Evolutionary conservation across 2,113 vertebrate species (phyloP), one percentile per base, ranked within the genome.

Genomic region (Chauna torquata): DNA sequence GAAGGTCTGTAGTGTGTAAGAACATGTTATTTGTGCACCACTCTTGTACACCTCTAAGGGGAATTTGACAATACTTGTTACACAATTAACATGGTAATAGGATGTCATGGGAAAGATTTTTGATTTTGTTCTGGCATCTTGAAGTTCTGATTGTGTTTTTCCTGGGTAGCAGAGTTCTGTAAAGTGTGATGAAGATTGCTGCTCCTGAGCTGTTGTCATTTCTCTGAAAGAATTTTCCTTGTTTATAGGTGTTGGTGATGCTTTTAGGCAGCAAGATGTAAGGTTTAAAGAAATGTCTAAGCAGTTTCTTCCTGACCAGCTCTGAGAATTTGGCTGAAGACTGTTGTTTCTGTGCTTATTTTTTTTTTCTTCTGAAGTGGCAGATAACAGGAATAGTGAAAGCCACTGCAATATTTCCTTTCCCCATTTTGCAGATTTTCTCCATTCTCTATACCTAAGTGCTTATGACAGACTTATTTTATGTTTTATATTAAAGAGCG

Each of bases 381-480:
- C 94, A 97, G 85, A 92, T 92, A 96, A 71, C 44, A 94, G 92
- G 88, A 89, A 80, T 79, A 95, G 62, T 75, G 86, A 94, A 81
- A 87, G 47, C 61, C 95, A 90, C 95, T 97, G 96, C 97, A 96
- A 80, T 95, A 97, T 98, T 98, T 98, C 97, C 97, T 98, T 98
- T 97, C 89, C 97, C 97, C 97, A 98, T 98, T 98, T 97, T 94
- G 96, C 97, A 96, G 98, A 97, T 96, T 98, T 98, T 97, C 98
- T 97, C 97, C 97, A 94, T 98, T 99, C 96, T 98, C 97, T 98
- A 97, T 97, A 98, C 98, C 98, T 98, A 98, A 99, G 98, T 98
- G 98, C 98, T 99, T 98, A 96, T 98, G 98, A 99, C 98, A 99
- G 98, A 98, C 98, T 99, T 99, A 99, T 98, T 99, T 98, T 98